Base-by-base conservation (phyloP, 1,140 invertebrate genomes). In the Teleogryllus occipitalis region DNA sequence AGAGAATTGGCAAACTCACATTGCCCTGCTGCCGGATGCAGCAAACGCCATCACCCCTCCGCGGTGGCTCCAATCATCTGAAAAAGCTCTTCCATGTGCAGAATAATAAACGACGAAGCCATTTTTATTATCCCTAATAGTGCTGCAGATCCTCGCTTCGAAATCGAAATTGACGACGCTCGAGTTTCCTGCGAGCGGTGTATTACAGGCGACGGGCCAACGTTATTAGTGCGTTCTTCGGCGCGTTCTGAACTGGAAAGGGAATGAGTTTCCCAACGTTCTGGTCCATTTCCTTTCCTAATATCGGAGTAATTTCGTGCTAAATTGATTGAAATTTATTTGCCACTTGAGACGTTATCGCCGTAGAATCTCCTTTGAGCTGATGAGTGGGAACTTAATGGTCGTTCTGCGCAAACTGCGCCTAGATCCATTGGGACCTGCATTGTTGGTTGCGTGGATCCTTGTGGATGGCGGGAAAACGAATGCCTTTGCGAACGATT, bases 321-420 rank as follows among this genome's bases (percentile, higher is more conserved):
- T 65, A 65, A 65, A 65, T 18, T 65, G 54, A 65, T 65, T 65
- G 54, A 65, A 65, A 65, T 65, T 65, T 65, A 65, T 65, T 65
- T 65, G 10, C 10, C 18, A 65, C 54, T 65, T 39, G 27, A 39
- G 27, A 39, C 27, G 27, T 39, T 39, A 39, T 39, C 27, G 27
- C 27, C 27, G 27, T 39, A 39, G 27, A 39, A 39, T 39, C 27
- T 39, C 27, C 27, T 39, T 39, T 39, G 27, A 5, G 27, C 27
- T 39, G 27, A 39, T 39, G 27, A 39, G 27, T 39, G 27, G 27
- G 27, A 39, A 39, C 27, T 39, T 39, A 39, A 39, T 39, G 27
- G 27, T 39, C 27, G 27, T 39, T 39, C 1, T 2, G 27, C 27
- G 27, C 27, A 39, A 39, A 39, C 27, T 39, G 27, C 27, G 27